Conservation (phyloP, 2,797 vertebrate species). For the Loris lydekkerianus region DNA sequence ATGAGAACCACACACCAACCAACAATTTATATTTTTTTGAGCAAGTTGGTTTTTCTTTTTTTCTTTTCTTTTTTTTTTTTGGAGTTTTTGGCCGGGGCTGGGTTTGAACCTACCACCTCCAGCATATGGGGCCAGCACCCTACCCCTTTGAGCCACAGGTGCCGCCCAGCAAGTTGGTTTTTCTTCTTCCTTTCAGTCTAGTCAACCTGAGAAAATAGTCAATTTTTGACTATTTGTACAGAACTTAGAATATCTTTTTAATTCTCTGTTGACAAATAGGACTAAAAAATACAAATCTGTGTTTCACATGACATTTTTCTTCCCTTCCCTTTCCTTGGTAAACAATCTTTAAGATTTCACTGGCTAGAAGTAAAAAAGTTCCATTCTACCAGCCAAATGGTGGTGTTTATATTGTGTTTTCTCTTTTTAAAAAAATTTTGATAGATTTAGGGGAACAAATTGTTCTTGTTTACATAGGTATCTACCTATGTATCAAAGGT, state of each 20-base stretch:
- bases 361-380: not conserved
- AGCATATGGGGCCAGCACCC: too few species aligned
- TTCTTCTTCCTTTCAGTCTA: not conserved
- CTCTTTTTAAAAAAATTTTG: not conserved
- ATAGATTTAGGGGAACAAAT: too few species aligned
- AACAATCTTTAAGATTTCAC: not conserved
- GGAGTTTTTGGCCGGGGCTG: too few species aligned
- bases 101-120: too few species aligned
- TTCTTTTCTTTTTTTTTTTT: too few species aligned
- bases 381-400: too few species aligned
- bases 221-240: not conserved
- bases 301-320: not conserved
- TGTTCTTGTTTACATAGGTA: too few species aligned
- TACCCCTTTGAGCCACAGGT: too few species aligned
- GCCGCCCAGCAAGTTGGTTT: not conserved
- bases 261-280: conserved; percentile 8
- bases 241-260: not conserved
- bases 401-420: not conserved
- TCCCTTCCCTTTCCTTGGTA: not conserved
- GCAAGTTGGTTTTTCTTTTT: not conserved
- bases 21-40: not conserved
- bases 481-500: too few species aligned
- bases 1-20: not conserved
- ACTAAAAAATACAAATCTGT: not conserved
- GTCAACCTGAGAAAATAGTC: not conserved